Base-by-base conservation (phyloP, 2,888 invertebrate genomes). In the Ophion obscuratus region DNA sequence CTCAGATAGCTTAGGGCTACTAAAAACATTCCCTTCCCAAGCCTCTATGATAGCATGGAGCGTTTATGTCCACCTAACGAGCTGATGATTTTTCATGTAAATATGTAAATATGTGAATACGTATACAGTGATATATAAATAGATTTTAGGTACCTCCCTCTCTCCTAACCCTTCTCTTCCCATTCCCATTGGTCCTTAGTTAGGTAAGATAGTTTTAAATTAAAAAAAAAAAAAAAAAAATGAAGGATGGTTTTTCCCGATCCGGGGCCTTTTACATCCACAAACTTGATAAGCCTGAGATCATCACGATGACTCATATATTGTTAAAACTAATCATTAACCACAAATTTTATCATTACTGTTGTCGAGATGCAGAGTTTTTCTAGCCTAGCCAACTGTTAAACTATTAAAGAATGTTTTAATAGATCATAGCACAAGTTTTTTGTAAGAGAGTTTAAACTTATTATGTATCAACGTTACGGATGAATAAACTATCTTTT, bases 1-100 rank as follows among this genome's bases (percentile, higher is more conserved):
- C 10, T 44, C 44, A 44, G 84, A 11, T 61, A 40, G 79, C 78
- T 0, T 47, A 36, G 11, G 10, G 44, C 44, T 44, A 57, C 27
- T 0, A 77, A 82, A 73, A 80, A 62, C 17, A 87, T 84, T 0
- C 44, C 81, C 7, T 76, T 68, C n/a, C 74, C 31, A 61, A 67
- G 83, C 11, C 53, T 70, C 0, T 3, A 81, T 1, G 57, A 83
- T 10, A 44, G 4, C 44, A 44, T 3, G 44, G 3, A 10, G 44
- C 44, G 44, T 24, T 44, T 44, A 44, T 44, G 44, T 3, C 44
- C 44, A 10, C 44, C 44, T 44, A 10, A 9, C 44, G 44, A 44
- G 44, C 44, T 44, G 44, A 44, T 44, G 44, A 44, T 44, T 44
- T 44, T 44, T 44, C 44, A 44, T 44, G 44, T 3, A 44, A 3